Evolutionary conservation across 2,797 vertebrate genomes (phyloP), one percentile per base, ranked within the genome.

Genomic region (Protonibea diacanthus): DNA sequence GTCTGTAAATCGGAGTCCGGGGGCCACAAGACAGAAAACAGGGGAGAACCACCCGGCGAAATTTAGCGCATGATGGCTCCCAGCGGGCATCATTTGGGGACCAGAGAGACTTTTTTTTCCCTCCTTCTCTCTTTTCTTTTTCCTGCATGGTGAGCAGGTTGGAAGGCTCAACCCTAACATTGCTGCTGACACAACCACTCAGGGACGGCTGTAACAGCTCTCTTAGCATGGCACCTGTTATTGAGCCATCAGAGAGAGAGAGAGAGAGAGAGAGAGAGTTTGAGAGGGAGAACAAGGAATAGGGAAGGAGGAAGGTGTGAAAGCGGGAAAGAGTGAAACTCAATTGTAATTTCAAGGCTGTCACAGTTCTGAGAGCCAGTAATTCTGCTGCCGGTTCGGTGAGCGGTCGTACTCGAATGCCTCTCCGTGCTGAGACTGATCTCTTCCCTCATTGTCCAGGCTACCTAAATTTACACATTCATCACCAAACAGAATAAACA

Each of bases 291-390:
- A 75, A 68, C 38, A 81, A 57, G 79, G 69, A 70, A 75, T 91
- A 92, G 90, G 94, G 88, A 91, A 74, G 80, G 48, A 92, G 93
- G 92, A 91, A 93, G 93, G 94, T 78, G 85, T 82, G 75, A 78
- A 85, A 74, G 74, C 55, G 14, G 85, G 86, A 91, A 86, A 72
- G 89, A 89, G 74, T 85, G 84, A 94, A 95, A 94, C 96, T 95
- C 90, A 92, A 94, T 95, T 95, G 95, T 94, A 94, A 95, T 95
- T 96, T 95, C 95, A 95, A 89, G 93, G 93, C 93, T 95, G 95
- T 96, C 93, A 92, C 93, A 94, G 92, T 91, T 92, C 71, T 85
- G 89, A 93, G 93, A 90, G 94, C 91, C 91, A 91, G 92, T 96
- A 95, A 96, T 96, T 95, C 91, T 90, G 95, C 94, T 92, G 94